Evolutionary conservation across 2,113 vertebrate genomes (phyloP).

Genomic region (Nerophis ophidion): DNA sequence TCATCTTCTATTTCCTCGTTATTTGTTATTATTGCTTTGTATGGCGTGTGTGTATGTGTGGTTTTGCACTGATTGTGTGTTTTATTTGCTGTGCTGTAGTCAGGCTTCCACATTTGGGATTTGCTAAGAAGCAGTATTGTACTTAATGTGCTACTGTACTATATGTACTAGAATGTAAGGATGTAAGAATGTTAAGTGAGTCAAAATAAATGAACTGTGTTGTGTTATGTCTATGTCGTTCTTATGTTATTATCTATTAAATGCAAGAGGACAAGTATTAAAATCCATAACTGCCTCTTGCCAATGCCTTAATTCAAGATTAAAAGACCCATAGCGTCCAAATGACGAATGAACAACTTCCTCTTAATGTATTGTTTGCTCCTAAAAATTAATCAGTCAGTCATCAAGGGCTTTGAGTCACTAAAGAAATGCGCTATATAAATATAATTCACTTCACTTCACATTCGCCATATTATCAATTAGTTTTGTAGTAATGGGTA

Average conservation of each 20-base stretch:
- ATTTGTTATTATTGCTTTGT: constrained; percentile 3
- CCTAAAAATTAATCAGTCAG: too few relatives aligned
- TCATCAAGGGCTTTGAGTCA: too few relatives aligned
- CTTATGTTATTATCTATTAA: neutral
- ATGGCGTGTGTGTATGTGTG: neutral
- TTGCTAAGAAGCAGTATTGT: neutral
- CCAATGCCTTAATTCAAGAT: too few relatives aligned
- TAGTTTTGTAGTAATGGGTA: too few relatives aligned
- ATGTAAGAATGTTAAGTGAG: neutral
- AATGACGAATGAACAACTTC: too few relatives aligned
- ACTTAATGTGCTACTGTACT: constrained; percentile 13
- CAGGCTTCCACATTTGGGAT: constrained; percentile 2
- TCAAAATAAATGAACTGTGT: constrained; percentile 21
- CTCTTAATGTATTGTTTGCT: too few relatives aligned
- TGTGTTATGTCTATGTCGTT: neutral
- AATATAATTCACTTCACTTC: too few relatives aligned
- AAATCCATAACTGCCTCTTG: too few relatives aligned
- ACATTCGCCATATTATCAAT: too few relatives aligned
- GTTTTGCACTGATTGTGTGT: constrained; percentile 14
- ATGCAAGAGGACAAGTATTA: too few relatives aligned
- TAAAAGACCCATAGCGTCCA: too few relatives aligned
- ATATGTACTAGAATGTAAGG: constrained; percentile 8
- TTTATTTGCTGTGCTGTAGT: constrained; percentile 22
- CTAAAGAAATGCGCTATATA: too few relatives aligned
- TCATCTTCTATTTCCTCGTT: constrained; percentile 4